These are phyloP conservation scores for Bos javanicus DNA, from an alignment of 2,113 vertebrate genomes.

Conservation along the genomic window DNA sequence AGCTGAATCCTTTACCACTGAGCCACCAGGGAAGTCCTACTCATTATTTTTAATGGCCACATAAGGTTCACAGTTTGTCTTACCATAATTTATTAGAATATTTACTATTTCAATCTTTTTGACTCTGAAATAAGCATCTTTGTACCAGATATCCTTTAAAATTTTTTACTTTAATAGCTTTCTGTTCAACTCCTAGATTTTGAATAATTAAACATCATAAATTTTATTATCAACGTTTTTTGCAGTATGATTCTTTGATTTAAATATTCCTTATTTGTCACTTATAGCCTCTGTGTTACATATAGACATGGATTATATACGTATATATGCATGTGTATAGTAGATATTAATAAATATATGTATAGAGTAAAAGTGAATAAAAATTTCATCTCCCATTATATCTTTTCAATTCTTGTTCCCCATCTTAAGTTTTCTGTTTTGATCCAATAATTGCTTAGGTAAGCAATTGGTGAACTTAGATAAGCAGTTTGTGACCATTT, in stretches of 20 bases:
- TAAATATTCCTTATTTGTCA: background rate
- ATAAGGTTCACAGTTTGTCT: background rate
- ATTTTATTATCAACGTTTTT: background rate
- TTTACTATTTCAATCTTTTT: background rate
- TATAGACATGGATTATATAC: background rate
- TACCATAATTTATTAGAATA: background rate
- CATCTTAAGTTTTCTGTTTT: conserved; percentile 16
- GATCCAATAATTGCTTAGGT: background rate
- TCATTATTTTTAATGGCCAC: background rate
- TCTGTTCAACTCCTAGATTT: background rate
- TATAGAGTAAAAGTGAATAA: background rate
- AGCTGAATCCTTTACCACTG: background rate
- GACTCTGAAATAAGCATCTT: background rate
- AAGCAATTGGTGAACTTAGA: background rate
- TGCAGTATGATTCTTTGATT: background rate
- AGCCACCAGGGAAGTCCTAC: background rate
- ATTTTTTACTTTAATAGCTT: background rate
- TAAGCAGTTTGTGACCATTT: background rate
- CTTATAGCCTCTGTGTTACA: background rate
- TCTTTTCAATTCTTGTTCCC: background rate
- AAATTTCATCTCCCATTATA: background rate
- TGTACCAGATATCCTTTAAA: background rate
- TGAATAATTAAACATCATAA: background rate
- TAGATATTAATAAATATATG: background rate
- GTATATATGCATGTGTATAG: background rate